Evolutionary conservation across 1,140 invertebrate species (phyloP).

Genomic region (Streblospio benedicti): DNA sequence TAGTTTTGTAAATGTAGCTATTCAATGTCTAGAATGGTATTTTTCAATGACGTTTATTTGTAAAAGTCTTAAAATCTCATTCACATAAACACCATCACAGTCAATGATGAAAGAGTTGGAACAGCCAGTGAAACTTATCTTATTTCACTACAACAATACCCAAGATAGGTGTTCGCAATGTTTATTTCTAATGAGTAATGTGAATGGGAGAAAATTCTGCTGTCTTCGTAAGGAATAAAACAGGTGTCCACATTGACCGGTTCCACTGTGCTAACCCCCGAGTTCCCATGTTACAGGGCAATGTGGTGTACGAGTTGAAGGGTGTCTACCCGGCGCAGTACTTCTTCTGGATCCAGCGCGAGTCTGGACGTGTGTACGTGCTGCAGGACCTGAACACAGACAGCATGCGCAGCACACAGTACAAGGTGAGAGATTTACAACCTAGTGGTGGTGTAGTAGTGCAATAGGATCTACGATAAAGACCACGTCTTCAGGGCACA

Average conservation of each 20-base stretch:
- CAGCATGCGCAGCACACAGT: slow-evolving; percentile 14
- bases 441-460: not conserved
- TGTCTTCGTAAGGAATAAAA: not conserved
- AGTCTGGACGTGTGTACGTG: slow-evolving; percentile 22
- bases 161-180: no score
- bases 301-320: slow-evolving; percentile 28
- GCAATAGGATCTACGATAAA: not conserved
- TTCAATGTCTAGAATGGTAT: no score
- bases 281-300: slow-evolving; percentile 23
- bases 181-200: no score
- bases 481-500: slow-evolving; percentile 18
- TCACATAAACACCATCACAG: no score
- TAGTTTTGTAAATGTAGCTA: not conserved
- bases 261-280: not conserved
- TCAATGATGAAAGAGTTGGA: no score
- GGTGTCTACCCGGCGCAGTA: slow-evolving; percentile 28
- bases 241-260: not conserved
- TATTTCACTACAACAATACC: no score
- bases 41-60: no score
- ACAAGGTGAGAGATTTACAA: slow-evolving; percentile 20
- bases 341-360: slow-evolving; percentile 26
- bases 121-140: no score
- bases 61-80: no score
- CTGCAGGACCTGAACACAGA: slow-evolving; percentile 21
- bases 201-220: no score